Evolutionary conservation across 1,140 invertebrate species (phyloP), one percentile per base, ranked within the genome.

Genomic region (Anadara kagoshimensis): DNA sequence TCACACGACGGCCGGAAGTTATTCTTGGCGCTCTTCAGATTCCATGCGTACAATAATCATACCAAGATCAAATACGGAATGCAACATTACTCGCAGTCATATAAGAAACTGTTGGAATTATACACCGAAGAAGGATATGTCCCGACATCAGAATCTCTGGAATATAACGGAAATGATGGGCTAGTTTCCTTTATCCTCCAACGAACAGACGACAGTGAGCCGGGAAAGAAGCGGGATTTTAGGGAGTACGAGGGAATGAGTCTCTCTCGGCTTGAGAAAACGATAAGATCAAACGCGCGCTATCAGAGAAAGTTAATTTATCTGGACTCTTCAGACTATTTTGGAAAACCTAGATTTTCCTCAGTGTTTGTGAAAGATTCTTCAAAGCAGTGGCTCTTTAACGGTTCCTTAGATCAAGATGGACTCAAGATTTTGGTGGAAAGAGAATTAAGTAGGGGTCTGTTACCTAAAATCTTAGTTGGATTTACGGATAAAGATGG

Each of bases 101-200:
- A 87, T 67, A 78, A 81, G 44, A 85, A 81, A 47, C 66, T 87
- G 0, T 69, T 85, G 7, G 71, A 80, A 41, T 73, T 85, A 66
- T 85, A 82, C 63, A 69, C 76, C 4, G 84, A 87, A 68, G 80
- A 83, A 49, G 78, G 80, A 0, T 87, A 81, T 70, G 67, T 78
- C 45, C 84, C 85, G 1, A 71, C 80, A 18, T 82, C 82, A 5
- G 83, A 87, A 65, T 86, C 83, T 43, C 59, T 83, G 29, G 73
- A 83, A 44, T 78, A 79, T 29, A 74, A 76, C 41, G 74, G 80
- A 12, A 59, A 80, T 11, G 83, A 85, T 26, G 80, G 76, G 18
- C 69, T 82, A 7, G 75, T 87, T 10, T 82, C 80, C 7, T 87
- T 85, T 69, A 80, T 87, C 44, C 75, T 87, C 3, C 75, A 85